These are phyloP conservation scores for Dryadula phaetusa DNA, from an alignment of 2,888 invertebrate species.

Conservation along the genomic window DNA sequence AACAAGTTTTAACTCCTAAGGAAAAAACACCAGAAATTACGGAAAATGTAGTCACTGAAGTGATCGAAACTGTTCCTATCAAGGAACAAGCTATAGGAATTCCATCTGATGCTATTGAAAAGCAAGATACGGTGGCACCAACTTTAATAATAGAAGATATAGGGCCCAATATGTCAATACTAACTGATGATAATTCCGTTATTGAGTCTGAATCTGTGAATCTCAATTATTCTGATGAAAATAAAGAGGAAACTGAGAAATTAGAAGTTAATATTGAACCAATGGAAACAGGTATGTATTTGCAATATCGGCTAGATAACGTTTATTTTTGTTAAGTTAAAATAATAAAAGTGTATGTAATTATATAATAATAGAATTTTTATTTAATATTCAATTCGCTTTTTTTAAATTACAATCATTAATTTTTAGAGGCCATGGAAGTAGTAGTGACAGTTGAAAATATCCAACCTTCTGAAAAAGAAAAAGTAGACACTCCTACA, in stretches of 20 bases:
- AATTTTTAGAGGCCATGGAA: conserved; percentile 5
- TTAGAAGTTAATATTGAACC: conserved; percentile 36
- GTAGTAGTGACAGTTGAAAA: conserved; percentile 4
- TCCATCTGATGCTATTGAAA: conserved; percentile 28
- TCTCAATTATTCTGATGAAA: conserved; percentile 67
- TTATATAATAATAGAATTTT: no score
- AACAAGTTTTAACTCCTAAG: conserved; percentile 36
- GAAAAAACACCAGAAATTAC: conserved; percentile 16
- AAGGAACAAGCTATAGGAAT: conserved; percentile 16
- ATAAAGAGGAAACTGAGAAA: conserved; percentile 46
- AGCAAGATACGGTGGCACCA: conserved; percentile 30
- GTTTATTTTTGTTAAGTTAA: no score
- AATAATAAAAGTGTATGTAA: no score
- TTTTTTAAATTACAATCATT: no score
- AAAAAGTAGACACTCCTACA: neutral
- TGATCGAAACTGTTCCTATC: conserved; percentile 23
- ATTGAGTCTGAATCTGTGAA: conserved; percentile 58
- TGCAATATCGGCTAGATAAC: conserved; percentile 22
- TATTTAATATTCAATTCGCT: no score
- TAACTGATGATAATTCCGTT: conserved; percentile 74
- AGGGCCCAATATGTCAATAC: conserved; percentile 58
- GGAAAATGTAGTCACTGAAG: conserved; percentile 33
- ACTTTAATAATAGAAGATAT: conserved; percentile 35
- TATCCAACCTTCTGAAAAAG: conserved; percentile 20
- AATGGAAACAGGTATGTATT: conserved; percentile 49